Conservation (phyloP, 1,140 invertebrate species). For the Scaptomyza pallida region DNA sequence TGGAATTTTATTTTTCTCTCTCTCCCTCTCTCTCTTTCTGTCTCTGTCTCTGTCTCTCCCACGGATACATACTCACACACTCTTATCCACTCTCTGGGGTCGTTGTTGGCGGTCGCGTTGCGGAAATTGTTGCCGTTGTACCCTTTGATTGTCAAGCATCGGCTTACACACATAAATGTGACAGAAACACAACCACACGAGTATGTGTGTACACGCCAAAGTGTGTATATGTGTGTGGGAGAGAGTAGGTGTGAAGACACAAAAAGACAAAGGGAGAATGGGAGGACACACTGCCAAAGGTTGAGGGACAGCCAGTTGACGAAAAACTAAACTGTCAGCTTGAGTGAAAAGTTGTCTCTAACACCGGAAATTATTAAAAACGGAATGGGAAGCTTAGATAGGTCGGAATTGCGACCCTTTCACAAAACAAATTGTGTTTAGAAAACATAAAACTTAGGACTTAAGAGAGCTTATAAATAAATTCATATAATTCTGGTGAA, state of each 20-base stretch:
- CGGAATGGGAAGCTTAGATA: not conserved
- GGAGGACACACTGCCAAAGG: slow-evolving; percentile 22
- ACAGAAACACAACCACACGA: slow-evolving; percentile 47
- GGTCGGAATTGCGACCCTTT: not conserved
- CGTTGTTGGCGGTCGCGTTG: slow-evolving; percentile 57
- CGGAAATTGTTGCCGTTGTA: slow-evolving; percentile 67
- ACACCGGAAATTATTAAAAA: slow-evolving; percentile 8
- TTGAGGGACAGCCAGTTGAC: slow-evolving; percentile 17
- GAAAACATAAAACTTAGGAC: not conserved
- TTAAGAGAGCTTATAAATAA: not conserved
- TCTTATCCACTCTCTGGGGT: slow-evolving; percentile 19
- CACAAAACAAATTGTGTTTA: not conserved
- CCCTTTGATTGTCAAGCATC: slow-evolving; percentile 78
- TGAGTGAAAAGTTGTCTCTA: slow-evolving; percentile 37
- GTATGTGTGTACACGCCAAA: slow-evolving; percentile 1
- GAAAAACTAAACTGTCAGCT: slow-evolving; percentile 34
- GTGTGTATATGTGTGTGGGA: slow-evolving; percentile 1
- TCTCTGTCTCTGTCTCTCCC: slow-evolving; percentile 17
- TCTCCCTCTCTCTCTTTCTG: slow-evolving; percentile 19
- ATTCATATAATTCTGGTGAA: not conserved
- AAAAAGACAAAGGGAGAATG: slow-evolving; percentile 8
- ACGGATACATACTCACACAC: not conserved
- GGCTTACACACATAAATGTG: slow-evolving; percentile 76
- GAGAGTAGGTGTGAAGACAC: slow-evolving; percentile 40
- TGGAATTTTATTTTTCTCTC: slow-evolving; percentile 66